Evolutionary conservation across 1,140 invertebrate genomes (phyloP).

Genomic region (Drusus annulatus): DNA sequence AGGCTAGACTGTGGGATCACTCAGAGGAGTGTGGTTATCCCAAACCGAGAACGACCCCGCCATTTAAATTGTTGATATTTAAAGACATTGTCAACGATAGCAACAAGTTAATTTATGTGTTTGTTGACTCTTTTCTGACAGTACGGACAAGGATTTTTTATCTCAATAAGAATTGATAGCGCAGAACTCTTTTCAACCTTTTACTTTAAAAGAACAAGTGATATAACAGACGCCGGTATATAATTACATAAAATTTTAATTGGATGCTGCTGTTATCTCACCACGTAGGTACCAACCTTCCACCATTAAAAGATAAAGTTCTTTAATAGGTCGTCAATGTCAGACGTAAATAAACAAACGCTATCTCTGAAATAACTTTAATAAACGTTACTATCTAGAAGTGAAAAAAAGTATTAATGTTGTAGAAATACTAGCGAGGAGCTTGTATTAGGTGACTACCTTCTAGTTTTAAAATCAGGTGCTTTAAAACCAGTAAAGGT

Average conservation of each 20-base stretch:
- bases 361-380: too few species aligned
- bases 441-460: too few species aligned
- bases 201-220: constrained; percentile 16
- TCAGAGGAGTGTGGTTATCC: constrained; percentile 48
- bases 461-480: too few species aligned
- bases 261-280: constrained; percentile 2
- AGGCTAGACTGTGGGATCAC: constrained; percentile 38
- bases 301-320: constrained; percentile 16
- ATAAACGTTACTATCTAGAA: too few species aligned
- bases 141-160: constrained; percentile 13
- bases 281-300: not conserved
- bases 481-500: too few species aligned
- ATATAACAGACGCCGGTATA: constrained; percentile 6
- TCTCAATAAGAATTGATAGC: not conserved
- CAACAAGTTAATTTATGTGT: constrained; percentile 38
- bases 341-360: not conserved
- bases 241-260: constrained; percentile 21
- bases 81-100: constrained; percentile 40
- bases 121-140: constrained; percentile 28
- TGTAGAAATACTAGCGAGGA: too few species aligned
- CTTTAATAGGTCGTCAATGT: constrained; percentile 28
- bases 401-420: too few species aligned
- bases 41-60: constrained; percentile 15
- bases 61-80: constrained; percentile 34
- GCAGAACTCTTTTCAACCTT: not conserved